phyloP scores from a whole-genome alignment of 2,113 vertebrate genomes.

The cattle (Bos taurus) region DNA sequence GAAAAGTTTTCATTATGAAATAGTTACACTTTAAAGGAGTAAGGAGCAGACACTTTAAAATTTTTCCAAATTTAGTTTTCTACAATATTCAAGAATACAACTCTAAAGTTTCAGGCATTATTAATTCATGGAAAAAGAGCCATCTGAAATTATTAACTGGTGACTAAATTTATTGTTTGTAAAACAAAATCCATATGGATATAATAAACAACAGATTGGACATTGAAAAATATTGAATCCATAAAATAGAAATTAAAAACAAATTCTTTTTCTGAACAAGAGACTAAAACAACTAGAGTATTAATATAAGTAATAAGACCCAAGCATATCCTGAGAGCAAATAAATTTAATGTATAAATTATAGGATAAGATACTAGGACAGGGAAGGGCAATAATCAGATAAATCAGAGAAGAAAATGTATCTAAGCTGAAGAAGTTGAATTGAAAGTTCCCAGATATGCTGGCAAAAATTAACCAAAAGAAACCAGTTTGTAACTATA shows the following conservation, averaged over 20 bases:
- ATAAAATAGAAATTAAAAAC: neutral
- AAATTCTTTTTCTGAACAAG: neutral
- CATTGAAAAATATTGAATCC: neutral
- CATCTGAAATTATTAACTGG: neutral
- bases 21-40: neutral
- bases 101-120: neutral
- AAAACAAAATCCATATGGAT: neutral
- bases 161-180: neutral
- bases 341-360: neutral
- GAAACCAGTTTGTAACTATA: neutral
- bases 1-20: neutral
- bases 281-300: neutral
- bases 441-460: neutral
- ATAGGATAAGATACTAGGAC: neutral
- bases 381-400: neutral
- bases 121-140: neutral
- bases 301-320: neutral
- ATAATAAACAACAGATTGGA: neutral
- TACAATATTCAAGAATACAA: neutral
- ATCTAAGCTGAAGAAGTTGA: neutral
- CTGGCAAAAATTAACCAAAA: neutral
- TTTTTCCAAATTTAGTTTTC: neutral
- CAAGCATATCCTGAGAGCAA: neutral
- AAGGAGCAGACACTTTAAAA: neutral
- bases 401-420: neutral